These are phyloP conservation scores for Dissostichus mawsoni DNA, from an alignment of 2,113 vertebrate genomes.

Conservation along the genomic window DNA sequence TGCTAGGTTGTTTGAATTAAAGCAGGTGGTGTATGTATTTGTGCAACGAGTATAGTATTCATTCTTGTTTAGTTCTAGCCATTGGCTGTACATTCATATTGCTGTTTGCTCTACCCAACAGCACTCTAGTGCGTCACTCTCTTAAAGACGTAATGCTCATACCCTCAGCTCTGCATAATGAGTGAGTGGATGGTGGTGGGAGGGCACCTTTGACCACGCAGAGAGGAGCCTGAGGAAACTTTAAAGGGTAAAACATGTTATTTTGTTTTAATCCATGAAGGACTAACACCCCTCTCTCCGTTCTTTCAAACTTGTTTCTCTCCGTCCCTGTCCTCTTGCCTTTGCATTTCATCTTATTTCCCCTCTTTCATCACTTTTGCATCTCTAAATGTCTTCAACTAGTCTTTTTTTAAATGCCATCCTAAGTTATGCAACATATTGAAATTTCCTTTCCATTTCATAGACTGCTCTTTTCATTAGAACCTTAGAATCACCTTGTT, in stretches of 20 bases:
- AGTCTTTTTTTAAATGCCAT: neutral
- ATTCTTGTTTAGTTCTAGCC: neutral
- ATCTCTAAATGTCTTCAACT: constrained; percentile 35
- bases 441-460: neutral
- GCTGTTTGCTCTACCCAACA: constrained; percentile 6
- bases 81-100: constrained; percentile 1
- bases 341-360: constrained; percentile 31
- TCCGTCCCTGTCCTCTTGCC: constrained; percentile 39
- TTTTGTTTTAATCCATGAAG: constrained; percentile 44
- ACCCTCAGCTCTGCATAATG: constrained; percentile 45
- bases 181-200: constrained; percentile 58
- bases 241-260: constrained; percentile 35
- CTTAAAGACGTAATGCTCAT: constrained; percentile 17
- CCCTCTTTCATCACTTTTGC: constrained; percentile 59
- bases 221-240: constrained; percentile 49
- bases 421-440: constrained; percentile 12
- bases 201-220: constrained; percentile 68
- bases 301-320: constrained; percentile 47
- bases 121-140: constrained; percentile 22
- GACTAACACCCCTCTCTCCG: constrained; percentile 32
- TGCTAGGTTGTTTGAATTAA: constrained; percentile 4
- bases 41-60: neutral
- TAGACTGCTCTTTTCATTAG: neutral
- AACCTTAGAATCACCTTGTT: neutral
- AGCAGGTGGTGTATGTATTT: neutral